Evolutionary conservation across 2,113 vertebrate genomes (phyloP).

Genomic region (Heterotilapia buettikoferi): DNA sequence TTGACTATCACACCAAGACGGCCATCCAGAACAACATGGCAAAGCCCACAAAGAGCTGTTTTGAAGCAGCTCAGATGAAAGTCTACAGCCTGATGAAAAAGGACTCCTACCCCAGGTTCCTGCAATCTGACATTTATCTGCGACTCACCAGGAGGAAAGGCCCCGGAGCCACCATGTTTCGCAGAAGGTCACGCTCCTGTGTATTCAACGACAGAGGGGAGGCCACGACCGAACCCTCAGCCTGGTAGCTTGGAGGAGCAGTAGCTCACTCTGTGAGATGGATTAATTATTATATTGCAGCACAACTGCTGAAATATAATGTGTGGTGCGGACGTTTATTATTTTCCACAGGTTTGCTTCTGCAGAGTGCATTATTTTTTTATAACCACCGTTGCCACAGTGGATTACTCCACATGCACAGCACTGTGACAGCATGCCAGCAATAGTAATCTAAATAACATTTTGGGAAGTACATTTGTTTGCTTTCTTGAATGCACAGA

Average conservation of each 20-base stretch:
- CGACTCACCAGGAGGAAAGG: constrained; percentile 70
- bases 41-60: constrained; percentile 76
- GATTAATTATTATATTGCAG: background rate
- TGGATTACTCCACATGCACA: background rate
- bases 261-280: background rate
- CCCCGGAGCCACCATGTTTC: constrained; percentile 62
- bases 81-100: constrained; percentile 92
- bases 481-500: background rate
- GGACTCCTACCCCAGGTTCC: constrained; percentile 90
- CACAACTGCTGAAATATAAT: background rate
- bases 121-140: constrained; percentile 82
- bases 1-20: constrained; percentile 84
- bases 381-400: background rate
- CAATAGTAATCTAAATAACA: background rate
- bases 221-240: constrained; percentile 48
- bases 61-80: constrained; percentile 81
- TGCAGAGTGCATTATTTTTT: background rate
- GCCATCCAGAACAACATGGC: constrained; percentile 76
- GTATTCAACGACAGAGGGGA: constrained; percentile 81
- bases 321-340: background rate
- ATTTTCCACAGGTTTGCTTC: background rate
- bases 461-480: background rate
- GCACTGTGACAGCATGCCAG: background rate
- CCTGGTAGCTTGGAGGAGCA: constrained; percentile 61
- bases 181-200: constrained; percentile 88